A percentile compares a stretch with the other conserved stretches of the same genome.
These are phyloP conservation scores for Andrena fulva DNA, from an alignment of 2,888 invertebrate species.

Conservation along the genomic window DNA sequence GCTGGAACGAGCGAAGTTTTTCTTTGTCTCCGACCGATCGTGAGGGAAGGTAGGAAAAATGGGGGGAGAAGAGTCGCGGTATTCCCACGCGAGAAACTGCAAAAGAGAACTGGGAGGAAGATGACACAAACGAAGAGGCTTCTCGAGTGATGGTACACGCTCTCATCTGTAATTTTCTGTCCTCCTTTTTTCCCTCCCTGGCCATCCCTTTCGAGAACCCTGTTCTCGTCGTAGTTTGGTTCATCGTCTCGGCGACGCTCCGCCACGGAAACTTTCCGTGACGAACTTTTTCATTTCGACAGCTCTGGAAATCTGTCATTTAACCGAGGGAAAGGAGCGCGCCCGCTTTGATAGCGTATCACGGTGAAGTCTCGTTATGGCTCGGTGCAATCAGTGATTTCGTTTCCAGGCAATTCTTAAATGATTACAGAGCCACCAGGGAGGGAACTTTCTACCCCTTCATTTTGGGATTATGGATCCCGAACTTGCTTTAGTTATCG, in stretches of 20 bases:
- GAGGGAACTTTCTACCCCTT: neutral
- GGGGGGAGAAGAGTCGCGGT: neutral
- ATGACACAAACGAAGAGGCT: slow-evolving; percentile 46
- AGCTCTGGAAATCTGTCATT: slow-evolving; percentile 73
- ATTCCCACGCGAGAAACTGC: slow-evolving; percentile 27
- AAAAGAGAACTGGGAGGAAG: slow-evolving; percentile 21
- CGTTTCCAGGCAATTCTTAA: slow-evolving; percentile 11
- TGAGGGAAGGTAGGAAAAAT: neutral
- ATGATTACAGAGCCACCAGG: slow-evolving; percentile 39
- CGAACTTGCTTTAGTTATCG: neutral
- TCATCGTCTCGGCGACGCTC: slow-evolving; percentile 49
- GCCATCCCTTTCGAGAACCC: slow-evolving; percentile 16
- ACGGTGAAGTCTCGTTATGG: slow-evolving; percentile 59
- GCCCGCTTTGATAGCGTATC: slow-evolving; percentile 70
- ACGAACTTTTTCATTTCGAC: slow-evolving; percentile 74
- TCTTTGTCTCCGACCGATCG: slow-evolving; percentile 14
- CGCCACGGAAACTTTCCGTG: slow-evolving; percentile 29
- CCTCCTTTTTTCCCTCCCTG: slow-evolving; percentile 43
- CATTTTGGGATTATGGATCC: neutral
- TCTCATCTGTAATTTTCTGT: slow-evolving; percentile 79
- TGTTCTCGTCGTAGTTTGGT: slow-evolving; percentile 30
- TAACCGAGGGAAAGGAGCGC: slow-evolving; percentile 57
- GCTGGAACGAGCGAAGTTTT: slow-evolving; percentile 6
- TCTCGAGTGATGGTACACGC: slow-evolving; percentile 66
- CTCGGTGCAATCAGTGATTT: slow-evolving; percentile 43